These are phyloP conservation scores for Polypedilum pembai DNA, from an alignment of 1,140 invertebrate species.

Conservation along the genomic window DNA sequence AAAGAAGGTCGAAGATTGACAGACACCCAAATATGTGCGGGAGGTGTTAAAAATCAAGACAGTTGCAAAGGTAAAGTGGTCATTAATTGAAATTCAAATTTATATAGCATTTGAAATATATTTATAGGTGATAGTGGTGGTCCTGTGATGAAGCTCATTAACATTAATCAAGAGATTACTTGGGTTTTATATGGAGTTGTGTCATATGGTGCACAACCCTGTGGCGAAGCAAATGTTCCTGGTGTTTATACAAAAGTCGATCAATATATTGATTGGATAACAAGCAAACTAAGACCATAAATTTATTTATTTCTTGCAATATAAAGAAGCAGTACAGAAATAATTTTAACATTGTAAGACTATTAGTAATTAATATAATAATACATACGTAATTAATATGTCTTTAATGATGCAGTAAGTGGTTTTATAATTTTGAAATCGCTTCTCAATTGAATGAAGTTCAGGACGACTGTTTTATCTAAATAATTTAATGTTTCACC, in stretches of 20 bases:
- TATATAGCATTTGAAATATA: neutral
- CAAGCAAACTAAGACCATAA: conserved; percentile 38
- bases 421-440: conserved; percentile 62
- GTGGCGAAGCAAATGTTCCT: conserved; percentile 55
- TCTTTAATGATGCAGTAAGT: neutral
- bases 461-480: conserved; percentile 76
- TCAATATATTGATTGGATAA: conserved; percentile 58
- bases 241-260: conserved; percentile 60
- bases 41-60: neutral
- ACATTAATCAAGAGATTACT: neutral
- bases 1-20: neutral
- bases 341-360: conserved; percentile 36
- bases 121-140: neutral
- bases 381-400: conserved; percentile 34
- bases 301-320: neutral
- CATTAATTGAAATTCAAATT: neutral
- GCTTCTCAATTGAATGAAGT: conserved; percentile 86
- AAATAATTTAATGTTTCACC: conserved; percentile 86
- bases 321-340: neutral
- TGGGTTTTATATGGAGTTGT: conserved; percentile 40
- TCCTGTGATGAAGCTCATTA: conserved; percentile 22
- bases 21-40: conserved; percentile 12
- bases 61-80: neutral
- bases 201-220: conserved; percentile 60
- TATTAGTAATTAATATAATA: conserved; percentile 40